Percentiles rank a stretch among this genome's conserved stretches.
These are phyloP conservation scores for Plectrocnemia conspersa DNA, from an alignment of 1,140 invertebrate genomes.

Conservation along the genomic window DNA sequence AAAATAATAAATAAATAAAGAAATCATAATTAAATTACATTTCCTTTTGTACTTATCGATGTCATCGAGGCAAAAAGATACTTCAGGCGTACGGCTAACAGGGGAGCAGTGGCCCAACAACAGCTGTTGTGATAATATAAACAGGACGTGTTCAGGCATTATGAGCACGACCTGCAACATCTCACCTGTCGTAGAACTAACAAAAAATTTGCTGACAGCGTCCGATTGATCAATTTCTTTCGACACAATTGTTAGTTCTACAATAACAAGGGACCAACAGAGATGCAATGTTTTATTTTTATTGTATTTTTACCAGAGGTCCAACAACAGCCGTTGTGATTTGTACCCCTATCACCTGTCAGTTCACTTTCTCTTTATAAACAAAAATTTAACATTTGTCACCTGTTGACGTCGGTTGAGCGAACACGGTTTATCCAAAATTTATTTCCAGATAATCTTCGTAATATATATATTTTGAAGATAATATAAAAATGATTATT, in stretches of 20 bases:
- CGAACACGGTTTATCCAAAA: constrained; percentile 24
- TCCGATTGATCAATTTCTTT: background rate
- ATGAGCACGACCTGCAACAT: constrained; percentile 20
- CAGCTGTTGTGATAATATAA: constrained; percentile 33
- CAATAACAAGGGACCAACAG: constrained; percentile 32
- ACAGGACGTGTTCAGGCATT: constrained; percentile 21
- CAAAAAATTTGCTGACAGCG: constrained; percentile 4
- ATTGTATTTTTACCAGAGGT: constrained; percentile 16
- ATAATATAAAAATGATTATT: constrained; percentile 31
- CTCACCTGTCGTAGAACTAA: constrained; percentile 34
- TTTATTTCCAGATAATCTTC: constrained; percentile 29
- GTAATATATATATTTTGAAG: constrained; percentile 19
- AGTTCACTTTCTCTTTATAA: constrained; percentile 8
- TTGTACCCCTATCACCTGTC: constrained; percentile 33
- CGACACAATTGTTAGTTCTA: constrained; percentile 21
- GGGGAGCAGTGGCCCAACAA: constrained; percentile 37
- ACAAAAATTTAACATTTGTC: constrained; percentile 22
- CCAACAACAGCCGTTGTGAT: constrained; percentile 36
- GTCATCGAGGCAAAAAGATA: constrained; percentile 13
- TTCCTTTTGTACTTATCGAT: no score
- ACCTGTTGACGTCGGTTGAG: constrained; percentile 30
- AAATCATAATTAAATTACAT: background rate
- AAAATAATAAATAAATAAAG: constrained; percentile 5
- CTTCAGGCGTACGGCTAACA: constrained; percentile 31
- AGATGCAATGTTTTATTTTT: constrained; percentile 21